phyloP scores from a whole-genome alignment of 2,113 vertebrate genomes.

The human (Homo sapiens) region DNA sequence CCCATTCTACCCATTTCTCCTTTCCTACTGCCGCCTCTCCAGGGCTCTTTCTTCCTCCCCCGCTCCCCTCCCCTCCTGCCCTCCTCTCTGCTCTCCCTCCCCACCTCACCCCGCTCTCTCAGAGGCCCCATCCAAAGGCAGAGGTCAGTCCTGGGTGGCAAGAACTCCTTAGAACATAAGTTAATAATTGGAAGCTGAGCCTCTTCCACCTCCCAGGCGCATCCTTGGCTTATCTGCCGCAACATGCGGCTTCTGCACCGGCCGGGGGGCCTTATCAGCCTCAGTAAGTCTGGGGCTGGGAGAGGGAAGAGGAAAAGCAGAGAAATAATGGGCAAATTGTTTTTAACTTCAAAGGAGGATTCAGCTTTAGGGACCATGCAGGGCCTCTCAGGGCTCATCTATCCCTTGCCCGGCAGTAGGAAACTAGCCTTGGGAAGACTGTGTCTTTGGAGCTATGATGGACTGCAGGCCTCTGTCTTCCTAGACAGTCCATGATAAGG shows the following conservation, averaged over 20 bases:
- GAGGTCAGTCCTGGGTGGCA: neutral
- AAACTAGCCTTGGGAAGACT: neutral
- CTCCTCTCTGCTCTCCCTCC: too few species aligned
- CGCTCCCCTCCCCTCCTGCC: neutral
- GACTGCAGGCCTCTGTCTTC: neutral
- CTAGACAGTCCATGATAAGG: neutral
- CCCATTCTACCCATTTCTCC: accelerated
- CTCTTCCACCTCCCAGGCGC: conserved; percentile 65
- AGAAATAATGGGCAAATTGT: neutral
- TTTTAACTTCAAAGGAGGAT: conserved; percentile 53
- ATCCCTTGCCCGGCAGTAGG: neutral
- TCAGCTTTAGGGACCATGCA: conserved; percentile 53
- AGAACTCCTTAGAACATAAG: conserved; percentile 65
- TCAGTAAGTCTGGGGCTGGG: neutral
- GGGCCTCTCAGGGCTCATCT: conserved; percentile 65
- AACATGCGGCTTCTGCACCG: conserved; percentile 66
- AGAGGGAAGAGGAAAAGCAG: neutral
- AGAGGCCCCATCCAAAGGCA: neutral
- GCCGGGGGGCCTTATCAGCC: conserved; percentile 76
- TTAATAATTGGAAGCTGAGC: conserved; percentile 56
- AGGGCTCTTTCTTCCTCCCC: neutral
- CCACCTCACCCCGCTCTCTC: neutral
- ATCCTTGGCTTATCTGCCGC: conserved; percentile 77
- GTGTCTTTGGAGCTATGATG: neutral
- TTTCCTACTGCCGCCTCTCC: neutral